These are phyloP conservation scores for Channa argus DNA, from an alignment of 2,113 vertebrate genomes.

Conservation along the genomic window DNA sequence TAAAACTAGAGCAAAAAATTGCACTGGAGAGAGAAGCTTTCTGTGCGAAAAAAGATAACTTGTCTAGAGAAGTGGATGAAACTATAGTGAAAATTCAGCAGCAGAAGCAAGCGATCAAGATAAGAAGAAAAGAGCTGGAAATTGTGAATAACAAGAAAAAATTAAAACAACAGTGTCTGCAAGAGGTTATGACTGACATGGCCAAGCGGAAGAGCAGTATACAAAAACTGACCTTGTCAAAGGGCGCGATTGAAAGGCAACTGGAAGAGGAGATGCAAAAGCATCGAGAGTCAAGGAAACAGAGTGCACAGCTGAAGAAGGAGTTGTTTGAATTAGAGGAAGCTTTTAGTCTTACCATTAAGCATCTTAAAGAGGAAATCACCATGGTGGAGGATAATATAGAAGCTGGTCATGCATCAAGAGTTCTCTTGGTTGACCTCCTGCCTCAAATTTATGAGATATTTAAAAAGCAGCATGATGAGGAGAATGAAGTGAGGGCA, in stretches of 20 bases:
- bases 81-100: not conserved
- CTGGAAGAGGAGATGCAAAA: conserved; percentile 32
- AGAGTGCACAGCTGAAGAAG: conserved; percentile 37
- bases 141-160: not conserved
- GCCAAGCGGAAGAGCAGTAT: conserved; percentile 15
- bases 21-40: conserved; percentile 32
- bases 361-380: conserved; percentile 32
- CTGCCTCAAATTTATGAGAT: conserved; percentile 38
- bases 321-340: conserved; percentile 48
- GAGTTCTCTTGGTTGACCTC: not conserved
- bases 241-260: conserved; percentile 21
- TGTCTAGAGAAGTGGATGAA: not conserved
- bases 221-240: not conserved
- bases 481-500: conserved; percentile 55
- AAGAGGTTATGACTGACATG: not conserved
- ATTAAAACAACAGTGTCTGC: not conserved
- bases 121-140: conserved; percentile 16
- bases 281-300: conserved; percentile 13
- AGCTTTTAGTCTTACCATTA: not conserved
- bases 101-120: conserved; percentile 2
- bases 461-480: conserved; percentile 39
- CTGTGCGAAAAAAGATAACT: not conserved
- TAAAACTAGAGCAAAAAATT: conserved; percentile 14
- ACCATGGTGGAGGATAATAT: conserved; percentile 45
- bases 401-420: conserved; percentile 7